Evolutionary conservation across 2,113 vertebrate species (phyloP).

Genomic region (Oncorhynchus mykiss): DNA sequence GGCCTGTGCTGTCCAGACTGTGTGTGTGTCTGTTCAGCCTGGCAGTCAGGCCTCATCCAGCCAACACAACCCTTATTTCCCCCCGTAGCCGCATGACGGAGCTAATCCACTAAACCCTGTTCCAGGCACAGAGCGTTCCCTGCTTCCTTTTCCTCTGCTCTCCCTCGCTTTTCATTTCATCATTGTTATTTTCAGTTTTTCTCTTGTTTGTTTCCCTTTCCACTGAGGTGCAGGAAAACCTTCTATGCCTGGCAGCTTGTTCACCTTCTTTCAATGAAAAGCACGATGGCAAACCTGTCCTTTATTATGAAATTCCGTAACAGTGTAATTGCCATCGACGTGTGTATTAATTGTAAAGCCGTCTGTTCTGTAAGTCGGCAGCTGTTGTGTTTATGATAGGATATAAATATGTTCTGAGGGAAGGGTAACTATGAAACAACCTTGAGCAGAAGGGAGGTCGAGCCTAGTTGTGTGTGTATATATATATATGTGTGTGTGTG

Average conservation of each 20-base stretch:
- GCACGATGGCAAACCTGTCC: neutral
- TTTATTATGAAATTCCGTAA: conserved; percentile 38
- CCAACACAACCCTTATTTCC: conserved; percentile 39
- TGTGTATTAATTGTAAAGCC: conserved; percentile 54
- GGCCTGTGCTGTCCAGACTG: neutral
- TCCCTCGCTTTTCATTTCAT: conserved; percentile 10
- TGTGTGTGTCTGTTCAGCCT: conserved; percentile 9
- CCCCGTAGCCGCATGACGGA: conserved; percentile 42
- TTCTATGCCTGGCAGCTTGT: too few species aligned
- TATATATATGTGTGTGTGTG: neutral
- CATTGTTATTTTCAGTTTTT: neutral
- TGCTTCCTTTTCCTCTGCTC: conserved; percentile 16
- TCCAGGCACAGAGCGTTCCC: conserved; percentile 46
- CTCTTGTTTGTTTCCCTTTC: too few species aligned
- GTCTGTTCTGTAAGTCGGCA: conserved; percentile 64
- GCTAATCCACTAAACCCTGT: conserved; percentile 57
- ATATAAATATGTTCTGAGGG: conserved; percentile 58
- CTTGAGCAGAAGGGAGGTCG: conserved; percentile 49
- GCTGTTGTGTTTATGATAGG: conserved; percentile 55
- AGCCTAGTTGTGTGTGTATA: too few species aligned
- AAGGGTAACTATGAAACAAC: conserved; percentile 41
- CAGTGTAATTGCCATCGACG: conserved; percentile 48
- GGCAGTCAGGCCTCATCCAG: conserved; percentile 47
- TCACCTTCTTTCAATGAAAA: too few species aligned
- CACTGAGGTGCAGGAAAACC: too few species aligned